Evolutionary conservation across 2,113 vertebrate genomes (phyloP), one percentile per base, ranked within the genome.

Genomic region (Xiphias gladius): DNA sequence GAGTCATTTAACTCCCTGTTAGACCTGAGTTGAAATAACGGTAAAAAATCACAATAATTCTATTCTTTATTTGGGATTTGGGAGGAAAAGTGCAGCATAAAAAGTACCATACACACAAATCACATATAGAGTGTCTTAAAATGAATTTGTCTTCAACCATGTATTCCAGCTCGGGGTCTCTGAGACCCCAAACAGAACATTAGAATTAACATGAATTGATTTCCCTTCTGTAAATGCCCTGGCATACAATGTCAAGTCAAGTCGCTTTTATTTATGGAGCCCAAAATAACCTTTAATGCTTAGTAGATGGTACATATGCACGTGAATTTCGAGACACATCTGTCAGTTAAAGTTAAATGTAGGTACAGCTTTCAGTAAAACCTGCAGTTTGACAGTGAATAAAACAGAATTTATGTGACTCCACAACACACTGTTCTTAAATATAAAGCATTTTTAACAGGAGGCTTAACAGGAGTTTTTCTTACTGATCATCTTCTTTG

Each of bases 381-480:
- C 52, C 66, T 66, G 11, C 43, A 50, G 19, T 43, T 35, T 4
- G 17, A 71, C 58, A 54, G 54, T 41, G 3, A 55, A 30, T 58
- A 39, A 26, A 64, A 78, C 14, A 16, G 9, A 69, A 54, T 65
- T 19, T 22, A 66, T 54, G 13, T 46, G 32, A 46, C n/a, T 68
- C 16, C 20, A 30, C 32, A 84, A 22, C 20, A 55, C 35, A 43
- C 2, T 55, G 54, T 43, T 30, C 46, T 28, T 48, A 39, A 61
- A 72, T 58, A 35, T 30, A 28, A 66, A 61, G 17, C 50, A 65
- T 48, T 62, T n/a, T 50, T 41, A 59, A 39, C 28, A 22, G 24
- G 48, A 46, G 10, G 13, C 64, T 64, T 24, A 81, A 67, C 65
- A 16, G 58, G 19, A 66, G 41, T 37, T 67, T 73, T 78, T 71